Conservation (phyloP, 2,888 invertebrate species). For the Tetrapedia diversipes region DNA sequence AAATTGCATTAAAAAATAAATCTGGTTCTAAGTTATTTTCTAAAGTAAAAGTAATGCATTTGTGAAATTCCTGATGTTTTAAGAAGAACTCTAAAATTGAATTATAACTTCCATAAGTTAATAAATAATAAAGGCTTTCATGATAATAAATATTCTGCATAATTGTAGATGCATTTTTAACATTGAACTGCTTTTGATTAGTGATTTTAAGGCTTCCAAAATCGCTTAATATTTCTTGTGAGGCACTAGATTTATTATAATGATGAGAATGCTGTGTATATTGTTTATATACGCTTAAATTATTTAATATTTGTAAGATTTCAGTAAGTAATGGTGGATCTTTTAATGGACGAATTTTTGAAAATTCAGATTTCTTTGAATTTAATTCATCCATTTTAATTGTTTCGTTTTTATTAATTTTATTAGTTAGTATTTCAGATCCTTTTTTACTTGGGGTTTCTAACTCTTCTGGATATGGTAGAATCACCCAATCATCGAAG, state of each 20-base stretch:
- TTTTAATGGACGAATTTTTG: slow-evolving; percentile 83
- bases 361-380: slow-evolving; percentile 77
- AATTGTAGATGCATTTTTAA: slow-evolving; percentile 21
- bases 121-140: slow-evolving; percentile 92
- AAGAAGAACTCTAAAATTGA: slow-evolving; percentile 91
- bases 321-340: slow-evolving; percentile 89
- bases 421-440: slow-evolving; percentile 2
- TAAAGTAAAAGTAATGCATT: slow-evolving; percentile 88
- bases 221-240: slow-evolving; percentile 83
- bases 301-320: slow-evolving; percentile 88
- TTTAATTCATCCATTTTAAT: slow-evolving; percentile 15
- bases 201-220: slow-evolving; percentile 82
- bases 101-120: slow-evolving; percentile 90
- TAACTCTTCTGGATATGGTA: slow-evolving; percentile 72
- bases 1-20: slow-evolving; percentile 89
- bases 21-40: slow-evolving; percentile 88
- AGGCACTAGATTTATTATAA: slow-evolving; percentile 82
- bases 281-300: slow-evolving; percentile 67
- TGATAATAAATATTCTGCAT: slow-evolving; percentile 82
- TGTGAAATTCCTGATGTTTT: slow-evolving; percentile 87
- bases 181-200: slow-evolving; percentile 78
- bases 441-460: slow-evolving; percentile 18
- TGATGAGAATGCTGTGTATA: slow-evolving; percentile 77
- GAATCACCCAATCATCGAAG: slow-evolving; percentile 78
- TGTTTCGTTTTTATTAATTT: slow-evolving; percentile 14